Evolutionary conservation across 2,888 invertebrate genomes (phyloP).

Genomic region (Dolichopus griseipennis): DNA sequence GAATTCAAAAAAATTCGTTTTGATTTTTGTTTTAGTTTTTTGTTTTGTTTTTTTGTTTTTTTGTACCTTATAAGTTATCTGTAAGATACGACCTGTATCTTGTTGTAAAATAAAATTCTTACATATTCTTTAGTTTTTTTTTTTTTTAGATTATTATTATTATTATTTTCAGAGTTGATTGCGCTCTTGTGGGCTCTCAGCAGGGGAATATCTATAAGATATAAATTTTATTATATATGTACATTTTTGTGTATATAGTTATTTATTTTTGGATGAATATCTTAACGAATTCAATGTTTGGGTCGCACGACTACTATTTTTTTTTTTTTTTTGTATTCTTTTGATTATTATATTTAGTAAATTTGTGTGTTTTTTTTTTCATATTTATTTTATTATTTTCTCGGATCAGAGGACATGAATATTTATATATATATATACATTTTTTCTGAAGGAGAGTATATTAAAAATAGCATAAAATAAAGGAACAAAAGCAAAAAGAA

Average conservation of each 20-base stretch:
- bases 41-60: no score
- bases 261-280: background rate
- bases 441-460: background rate
- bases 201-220: background rate
- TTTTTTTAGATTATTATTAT: background rate
- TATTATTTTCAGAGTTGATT: background rate
- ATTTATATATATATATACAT: no score
- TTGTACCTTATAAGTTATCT: no score
- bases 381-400: no score
- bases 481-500: background rate
- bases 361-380: no score
- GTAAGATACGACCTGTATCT: background rate
- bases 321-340: no score
- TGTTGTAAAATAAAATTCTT: background rate
- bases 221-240: background rate
- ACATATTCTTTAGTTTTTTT: no score
- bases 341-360: no score
- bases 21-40: no score
- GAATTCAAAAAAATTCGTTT: no score
- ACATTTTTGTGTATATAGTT: background rate
- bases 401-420: background rate
- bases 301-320: background rate
- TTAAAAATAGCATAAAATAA: background rate
- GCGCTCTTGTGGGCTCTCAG: slow-evolving; percentile 4
- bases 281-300: slow-evolving; percentile 4